These are phyloP conservation scores for Psittacula cyanocephala DNA, from an alignment of 2,113 vertebrate genomes.

Conservation along the genomic window DNA sequence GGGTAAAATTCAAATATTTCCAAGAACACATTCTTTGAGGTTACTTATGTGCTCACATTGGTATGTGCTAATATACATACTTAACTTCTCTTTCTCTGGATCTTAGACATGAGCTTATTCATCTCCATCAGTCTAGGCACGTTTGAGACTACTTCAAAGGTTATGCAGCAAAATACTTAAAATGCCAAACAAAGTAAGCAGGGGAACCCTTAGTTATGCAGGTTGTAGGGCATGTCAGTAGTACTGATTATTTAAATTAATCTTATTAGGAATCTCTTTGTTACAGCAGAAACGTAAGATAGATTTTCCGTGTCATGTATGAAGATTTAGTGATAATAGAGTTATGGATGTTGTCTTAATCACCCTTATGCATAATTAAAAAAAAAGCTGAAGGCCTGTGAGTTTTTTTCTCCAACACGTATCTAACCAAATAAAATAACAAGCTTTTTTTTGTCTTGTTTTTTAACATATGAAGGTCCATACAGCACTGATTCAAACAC, in stretches of 20 bases:
- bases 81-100: neutral
- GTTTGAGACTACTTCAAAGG: neutral
- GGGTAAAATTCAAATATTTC: neutral
- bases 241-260: neutral
- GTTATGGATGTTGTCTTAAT: neutral
- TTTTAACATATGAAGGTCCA: neutral
- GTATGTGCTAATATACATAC: neutral
- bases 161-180: neutral
- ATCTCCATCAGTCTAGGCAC: neutral
- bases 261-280: neutral
- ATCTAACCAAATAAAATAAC: neutral
- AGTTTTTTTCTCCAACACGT: neutral
- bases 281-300: neutral
- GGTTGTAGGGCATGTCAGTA: neutral
- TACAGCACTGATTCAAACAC: neutral
- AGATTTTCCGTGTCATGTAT: neutral
- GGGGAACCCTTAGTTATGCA: neutral
- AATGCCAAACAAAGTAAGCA: conserved; percentile 15
- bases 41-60: neutral
- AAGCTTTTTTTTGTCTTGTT: neutral
- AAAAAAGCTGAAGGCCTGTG: neutral
- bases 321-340: neutral
- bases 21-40: neutral
- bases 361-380: neutral
- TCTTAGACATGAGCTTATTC: neutral